phyloP scores from a whole-genome alignment of 1,140 invertebrate genomes.

The Zaprionus lachaisei region DNA sequence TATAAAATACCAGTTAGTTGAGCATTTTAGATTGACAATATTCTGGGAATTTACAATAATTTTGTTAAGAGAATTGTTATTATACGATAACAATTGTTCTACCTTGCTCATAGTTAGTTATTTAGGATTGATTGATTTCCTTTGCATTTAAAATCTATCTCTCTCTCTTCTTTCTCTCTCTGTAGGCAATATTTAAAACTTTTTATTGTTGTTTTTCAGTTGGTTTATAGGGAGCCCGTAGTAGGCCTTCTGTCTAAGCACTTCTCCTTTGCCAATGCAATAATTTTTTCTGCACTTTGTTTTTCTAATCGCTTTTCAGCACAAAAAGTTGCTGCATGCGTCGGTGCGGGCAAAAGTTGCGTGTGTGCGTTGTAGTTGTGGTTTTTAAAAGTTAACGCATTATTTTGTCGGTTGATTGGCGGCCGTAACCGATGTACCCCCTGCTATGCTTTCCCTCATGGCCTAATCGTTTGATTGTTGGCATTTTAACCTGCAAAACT shows the following conservation, averaged over 20 bases:
- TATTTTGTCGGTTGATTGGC: conserved; percentile 79
- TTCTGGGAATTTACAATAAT: too few relatives aligned
- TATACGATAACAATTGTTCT: too few relatives aligned
- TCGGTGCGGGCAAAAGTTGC: conserved; percentile 56
- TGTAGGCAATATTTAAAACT: conserved; percentile 62
- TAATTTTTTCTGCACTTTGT: conserved; percentile 49
- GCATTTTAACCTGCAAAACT: conserved; percentile 55
- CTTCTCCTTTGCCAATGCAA: conserved; percentile 52
- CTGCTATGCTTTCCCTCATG: background rate
- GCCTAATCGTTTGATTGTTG: conserved; percentile 40
- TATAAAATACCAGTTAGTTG: background rate
- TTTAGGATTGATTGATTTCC: background rate
- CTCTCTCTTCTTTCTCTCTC: conserved; percentile 9
- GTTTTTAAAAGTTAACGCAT: conserved; percentile 79
- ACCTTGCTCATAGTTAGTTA: too few relatives aligned
- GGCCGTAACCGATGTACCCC: background rate
- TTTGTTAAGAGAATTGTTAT: too few relatives aligned
- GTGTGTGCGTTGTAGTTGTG: conserved; percentile 67
- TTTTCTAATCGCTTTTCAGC: conserved; percentile 71
- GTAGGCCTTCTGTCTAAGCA: conserved; percentile 15
- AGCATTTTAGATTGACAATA: too few relatives aligned
- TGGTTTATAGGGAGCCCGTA: conserved; percentile 13
- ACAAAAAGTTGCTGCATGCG: conserved; percentile 35
- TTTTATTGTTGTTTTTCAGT: conserved; percentile 55
- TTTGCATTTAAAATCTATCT: background rate